Evolutionary conservation across 1,140 invertebrate species (phyloP).

Genomic region (Melitaea cinxia): DNA sequence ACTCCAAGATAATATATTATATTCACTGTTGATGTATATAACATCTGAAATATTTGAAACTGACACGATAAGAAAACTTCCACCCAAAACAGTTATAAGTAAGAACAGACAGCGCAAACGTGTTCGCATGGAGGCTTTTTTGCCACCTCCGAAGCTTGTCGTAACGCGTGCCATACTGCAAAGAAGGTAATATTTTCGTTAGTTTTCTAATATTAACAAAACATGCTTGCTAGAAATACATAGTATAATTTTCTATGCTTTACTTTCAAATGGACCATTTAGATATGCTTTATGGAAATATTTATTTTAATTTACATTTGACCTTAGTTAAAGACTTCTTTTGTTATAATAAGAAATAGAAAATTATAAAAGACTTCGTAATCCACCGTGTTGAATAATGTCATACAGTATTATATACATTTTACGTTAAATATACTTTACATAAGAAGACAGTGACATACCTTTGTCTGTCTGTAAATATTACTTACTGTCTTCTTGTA

Average conservation of each 20-base stretch:
- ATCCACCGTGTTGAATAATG: no score
- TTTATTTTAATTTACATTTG: background rate
- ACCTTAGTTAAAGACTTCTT: background rate
- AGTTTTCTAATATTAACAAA: slow-evolving; percentile 8
- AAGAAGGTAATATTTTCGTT: slow-evolving; percentile 20
- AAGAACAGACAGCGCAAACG: slow-evolving; percentile 38
- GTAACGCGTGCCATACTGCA: slow-evolving; percentile 32
- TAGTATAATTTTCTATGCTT: slow-evolving; percentile 9
- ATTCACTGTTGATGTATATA: slow-evolving; percentile 20
- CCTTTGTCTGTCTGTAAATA: no score
- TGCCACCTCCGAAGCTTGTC: slow-evolving; percentile 1
- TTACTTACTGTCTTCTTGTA: no score
- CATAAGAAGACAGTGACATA: no score
- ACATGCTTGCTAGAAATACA: slow-evolving; percentile 12
- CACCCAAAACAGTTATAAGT: slow-evolving; percentile 31
- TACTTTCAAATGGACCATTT: slow-evolving; percentile 15
- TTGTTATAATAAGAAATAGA: background rate
- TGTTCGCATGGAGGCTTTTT: slow-evolving; percentile 18
- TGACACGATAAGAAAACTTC: slow-evolving; percentile 34
- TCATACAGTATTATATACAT: no score
- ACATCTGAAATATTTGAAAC: slow-evolving; percentile 32
- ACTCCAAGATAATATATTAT: slow-evolving; percentile 9
- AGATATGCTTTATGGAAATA: slow-evolving; percentile 3
- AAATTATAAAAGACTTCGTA: background rate
- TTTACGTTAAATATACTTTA: no score